These are phyloP conservation scores for Sigmodon hispidus DNA, from an alignment of 2,113 vertebrate genomes.

Conservation along the genomic window DNA sequence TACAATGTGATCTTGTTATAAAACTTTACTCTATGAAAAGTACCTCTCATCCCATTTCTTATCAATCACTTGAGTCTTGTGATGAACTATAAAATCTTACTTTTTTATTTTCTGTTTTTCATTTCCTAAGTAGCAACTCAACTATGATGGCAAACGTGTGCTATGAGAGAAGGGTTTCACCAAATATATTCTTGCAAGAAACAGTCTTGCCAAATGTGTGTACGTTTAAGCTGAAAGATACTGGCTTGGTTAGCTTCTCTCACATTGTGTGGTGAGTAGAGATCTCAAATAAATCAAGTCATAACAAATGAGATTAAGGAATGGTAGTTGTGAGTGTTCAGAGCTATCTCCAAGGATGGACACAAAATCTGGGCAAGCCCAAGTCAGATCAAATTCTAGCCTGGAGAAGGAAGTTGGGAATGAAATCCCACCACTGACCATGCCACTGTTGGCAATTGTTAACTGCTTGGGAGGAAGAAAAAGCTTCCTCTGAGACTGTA, in stretches of 20 bases:
- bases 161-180: neutral
- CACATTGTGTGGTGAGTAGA: neutral
- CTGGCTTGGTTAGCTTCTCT: neutral
- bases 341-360: neutral
- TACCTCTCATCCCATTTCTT: neutral
- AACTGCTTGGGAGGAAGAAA: neutral
- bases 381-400: neutral
- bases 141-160: neutral
- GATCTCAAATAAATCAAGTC: neutral
- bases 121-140: neutral
- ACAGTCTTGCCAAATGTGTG: neutral
- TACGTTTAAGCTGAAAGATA: neutral
- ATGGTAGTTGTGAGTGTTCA: neutral
- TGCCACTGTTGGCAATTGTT: neutral
- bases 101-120: neutral
- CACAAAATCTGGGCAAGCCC: neutral
- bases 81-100: neutral
- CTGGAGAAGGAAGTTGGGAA: no score
- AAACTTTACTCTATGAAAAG: neutral
- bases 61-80: neutral
- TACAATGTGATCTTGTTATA: neutral
- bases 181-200: neutral
- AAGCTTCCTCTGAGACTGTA: neutral
- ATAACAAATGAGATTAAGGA: neutral
- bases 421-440: neutral